Percentiles rank a stretch among this genome's conserved stretches.
phyloP scores from a whole-genome alignment of 2,797 vertebrate genomes.

The Australoheros facetus region DNA sequence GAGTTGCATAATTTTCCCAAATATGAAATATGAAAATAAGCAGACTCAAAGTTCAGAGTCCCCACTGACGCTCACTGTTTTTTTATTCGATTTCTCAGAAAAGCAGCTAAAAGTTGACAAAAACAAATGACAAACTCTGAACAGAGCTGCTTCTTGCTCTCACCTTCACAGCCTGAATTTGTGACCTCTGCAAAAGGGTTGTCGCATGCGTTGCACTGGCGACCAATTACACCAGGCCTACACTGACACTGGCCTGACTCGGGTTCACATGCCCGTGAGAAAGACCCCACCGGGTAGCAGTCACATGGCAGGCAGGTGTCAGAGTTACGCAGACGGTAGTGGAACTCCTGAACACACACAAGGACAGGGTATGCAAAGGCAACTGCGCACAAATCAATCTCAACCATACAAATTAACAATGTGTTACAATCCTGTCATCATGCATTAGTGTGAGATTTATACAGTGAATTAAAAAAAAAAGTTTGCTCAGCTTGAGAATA shows the following conservation, averaged over 20 bases:
- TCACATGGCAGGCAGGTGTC: constrained; percentile 94
- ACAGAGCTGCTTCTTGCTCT: constrained; percentile 47
- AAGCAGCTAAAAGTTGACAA: background rate
- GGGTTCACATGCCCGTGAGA: constrained; percentile 91
- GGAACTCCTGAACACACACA: constrained; percentile 87
- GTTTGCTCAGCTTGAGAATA: background rate
- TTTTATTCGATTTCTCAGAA: rapidly evolving
- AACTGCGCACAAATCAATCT: background rate
- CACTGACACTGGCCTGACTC: constrained; percentile 93
- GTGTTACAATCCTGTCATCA: background rate
- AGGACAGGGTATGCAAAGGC: background rate
- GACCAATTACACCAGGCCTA: constrained; percentile 93
- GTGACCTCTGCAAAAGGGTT: constrained; percentile 98
- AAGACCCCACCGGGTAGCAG: constrained; percentile 96
- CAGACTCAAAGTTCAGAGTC: background rate
- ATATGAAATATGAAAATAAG: background rate
- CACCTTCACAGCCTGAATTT: constrained; percentile 91
- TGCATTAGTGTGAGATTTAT: background rate
- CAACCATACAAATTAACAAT: background rate
- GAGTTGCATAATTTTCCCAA: background rate
- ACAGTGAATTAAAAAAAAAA: background rate
- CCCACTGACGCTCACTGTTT: background rate
- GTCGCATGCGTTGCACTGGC: constrained; percentile 95
- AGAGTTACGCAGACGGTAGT: constrained; percentile 87
- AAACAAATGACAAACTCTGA: background rate